Conservation (phyloP, 1,140 invertebrate species). For the Drosophila ironensis region DNA sequence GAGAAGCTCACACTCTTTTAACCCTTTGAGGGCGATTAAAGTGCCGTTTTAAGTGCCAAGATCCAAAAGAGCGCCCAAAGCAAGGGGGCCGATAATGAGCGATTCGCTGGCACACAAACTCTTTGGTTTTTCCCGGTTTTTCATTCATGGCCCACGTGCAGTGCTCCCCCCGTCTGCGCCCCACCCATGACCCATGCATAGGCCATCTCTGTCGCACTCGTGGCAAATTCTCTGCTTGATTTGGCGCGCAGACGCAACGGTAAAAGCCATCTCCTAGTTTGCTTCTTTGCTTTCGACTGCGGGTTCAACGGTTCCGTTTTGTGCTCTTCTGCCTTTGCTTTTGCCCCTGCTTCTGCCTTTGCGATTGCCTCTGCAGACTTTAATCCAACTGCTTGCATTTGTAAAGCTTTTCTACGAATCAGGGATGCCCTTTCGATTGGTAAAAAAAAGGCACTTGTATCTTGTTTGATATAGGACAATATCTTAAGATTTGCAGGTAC, state of each 20-base stretch:
- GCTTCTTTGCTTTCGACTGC: background rate
- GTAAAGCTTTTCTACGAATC: no score
- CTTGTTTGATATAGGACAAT: no score
- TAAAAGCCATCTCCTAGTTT: constrained; percentile 6
- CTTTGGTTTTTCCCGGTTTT: constrained; percentile 1
- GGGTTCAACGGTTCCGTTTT: constrained; percentile 22
- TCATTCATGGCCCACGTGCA: constrained; percentile 26
- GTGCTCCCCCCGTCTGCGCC: no score
- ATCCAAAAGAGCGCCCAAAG: constrained; percentile 5
- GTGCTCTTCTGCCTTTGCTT: background rate
- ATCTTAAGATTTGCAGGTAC: no score
- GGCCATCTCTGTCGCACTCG: background rate
- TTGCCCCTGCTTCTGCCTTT: background rate
- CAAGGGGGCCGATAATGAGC: constrained; percentile 8
- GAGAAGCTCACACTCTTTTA: background rate
- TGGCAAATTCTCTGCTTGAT: background rate
- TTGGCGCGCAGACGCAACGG: constrained; percentile 6
- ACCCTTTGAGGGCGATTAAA: constrained; percentile 47
- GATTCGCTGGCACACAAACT: constrained; percentile 42
- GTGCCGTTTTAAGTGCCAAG: constrained; percentile 56
- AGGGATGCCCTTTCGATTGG: no score
- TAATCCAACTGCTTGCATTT: background rate
- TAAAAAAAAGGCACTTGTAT: no score
- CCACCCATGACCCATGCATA: background rate
- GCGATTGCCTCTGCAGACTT: background rate